Percentiles rank a stretch among this genome's conserved stretches.
phyloP scores from a whole-genome alignment of 2,113 vertebrate genomes.

The Oreotrochilus melanogaster region DNA sequence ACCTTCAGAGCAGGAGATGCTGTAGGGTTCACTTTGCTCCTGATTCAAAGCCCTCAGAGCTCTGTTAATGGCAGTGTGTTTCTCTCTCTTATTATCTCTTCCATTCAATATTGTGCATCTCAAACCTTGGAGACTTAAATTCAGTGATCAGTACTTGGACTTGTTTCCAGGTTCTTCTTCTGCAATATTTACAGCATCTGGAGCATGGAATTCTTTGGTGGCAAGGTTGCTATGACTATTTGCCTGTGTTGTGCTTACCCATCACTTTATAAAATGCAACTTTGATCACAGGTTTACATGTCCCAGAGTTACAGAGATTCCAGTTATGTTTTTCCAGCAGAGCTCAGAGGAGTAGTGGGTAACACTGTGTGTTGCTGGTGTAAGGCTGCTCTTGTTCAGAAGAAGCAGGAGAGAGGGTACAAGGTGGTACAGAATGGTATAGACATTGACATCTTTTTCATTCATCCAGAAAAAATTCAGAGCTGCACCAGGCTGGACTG shows the following conservation, averaged over 20 bases:
- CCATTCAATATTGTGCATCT: neutral
- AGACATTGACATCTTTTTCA: neutral
- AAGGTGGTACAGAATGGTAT: neutral
- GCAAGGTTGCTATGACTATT: neutral
- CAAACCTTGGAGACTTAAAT: neutral
- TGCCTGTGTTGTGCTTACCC: neutral
- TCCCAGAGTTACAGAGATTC: neutral
- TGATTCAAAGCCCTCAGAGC: neutral
- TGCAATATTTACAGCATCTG: neutral
- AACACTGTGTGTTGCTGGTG: rapidly evolving
- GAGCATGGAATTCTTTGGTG: neutral
- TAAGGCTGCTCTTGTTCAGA: neutral
- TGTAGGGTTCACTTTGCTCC: neutral
- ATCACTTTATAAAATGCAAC: neutral
- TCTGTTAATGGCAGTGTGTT: neutral
- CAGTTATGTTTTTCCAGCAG: neutral
- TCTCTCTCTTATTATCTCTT: neutral
- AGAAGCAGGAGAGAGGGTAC: neutral
- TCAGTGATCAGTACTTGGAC: neutral
- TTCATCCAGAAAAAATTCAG: neutral
- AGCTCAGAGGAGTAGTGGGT: neutral
- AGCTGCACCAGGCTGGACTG: neutral
- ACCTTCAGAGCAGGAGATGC: neutral
- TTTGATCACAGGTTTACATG: neutral
- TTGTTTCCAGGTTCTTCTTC: neutral